Conservation (phyloP, 2,888 invertebrate genomes). For the Drosophila yooni region DNA sequence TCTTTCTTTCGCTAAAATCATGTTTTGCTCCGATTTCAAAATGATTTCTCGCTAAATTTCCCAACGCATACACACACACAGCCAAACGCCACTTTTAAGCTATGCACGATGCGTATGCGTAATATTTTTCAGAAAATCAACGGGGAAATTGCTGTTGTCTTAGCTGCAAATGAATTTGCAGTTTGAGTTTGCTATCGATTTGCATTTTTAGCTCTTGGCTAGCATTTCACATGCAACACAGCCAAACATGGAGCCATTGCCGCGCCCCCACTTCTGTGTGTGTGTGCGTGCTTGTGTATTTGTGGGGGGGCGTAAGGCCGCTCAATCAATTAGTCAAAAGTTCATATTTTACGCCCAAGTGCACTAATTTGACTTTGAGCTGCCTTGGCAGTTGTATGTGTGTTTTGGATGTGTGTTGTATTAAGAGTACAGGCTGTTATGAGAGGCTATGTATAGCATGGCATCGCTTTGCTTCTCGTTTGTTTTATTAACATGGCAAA, state of each 20-base stretch:
- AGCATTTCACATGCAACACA: constrained; percentile 37
- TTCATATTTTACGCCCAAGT: constrained; percentile 55
- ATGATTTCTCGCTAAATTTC: not conserved
- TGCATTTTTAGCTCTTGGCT: constrained; percentile 33
- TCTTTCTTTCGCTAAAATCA: not conserved
- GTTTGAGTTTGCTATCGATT: constrained; percentile 29
- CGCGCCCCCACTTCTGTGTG: constrained; percentile 17
- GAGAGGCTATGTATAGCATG: constrained; percentile 4
- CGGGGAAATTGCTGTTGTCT: constrained; percentile 25
- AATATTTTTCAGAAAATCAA: constrained; percentile 31
- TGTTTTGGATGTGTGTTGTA: constrained; percentile 1
- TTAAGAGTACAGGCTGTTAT: not conserved
- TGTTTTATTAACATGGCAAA: constrained; percentile 56
- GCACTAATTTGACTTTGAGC: constrained; percentile 65
- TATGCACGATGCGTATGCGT: constrained; percentile 28
- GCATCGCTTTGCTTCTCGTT: constrained; percentile 34
- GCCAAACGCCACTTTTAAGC: not conserved
- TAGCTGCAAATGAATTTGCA: constrained; percentile 37
- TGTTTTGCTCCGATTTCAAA: not conserved
- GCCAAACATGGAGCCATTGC: constrained; percentile 17
- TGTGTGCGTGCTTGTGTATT: constrained; percentile 1
- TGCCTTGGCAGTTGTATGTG: constrained; percentile 16
- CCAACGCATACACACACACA: not conserved
- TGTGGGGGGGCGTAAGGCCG: constrained; percentile 26
- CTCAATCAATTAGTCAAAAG: constrained; percentile 69